These are phyloP conservation scores for Tetramorium simillimum DNA, from an alignment of 1,140 invertebrate genomes.

Conservation along the genomic window DNA sequence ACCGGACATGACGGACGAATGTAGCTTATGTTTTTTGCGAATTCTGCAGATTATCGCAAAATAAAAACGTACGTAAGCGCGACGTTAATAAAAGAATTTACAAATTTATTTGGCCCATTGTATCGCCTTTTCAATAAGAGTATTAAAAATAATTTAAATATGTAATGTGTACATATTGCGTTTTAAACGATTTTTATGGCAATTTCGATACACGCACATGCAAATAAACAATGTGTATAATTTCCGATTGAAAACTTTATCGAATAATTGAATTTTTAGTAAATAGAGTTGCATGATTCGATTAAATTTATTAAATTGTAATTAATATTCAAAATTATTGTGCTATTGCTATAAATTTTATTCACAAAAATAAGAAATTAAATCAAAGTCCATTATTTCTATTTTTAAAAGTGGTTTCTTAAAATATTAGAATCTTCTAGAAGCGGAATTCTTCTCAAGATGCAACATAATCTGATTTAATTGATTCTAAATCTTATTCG, in stretches of 20 bases:
- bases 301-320: neutral
- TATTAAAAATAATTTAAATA: neutral
- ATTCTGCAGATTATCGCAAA: slow-evolving; percentile 4
- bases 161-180: neutral
- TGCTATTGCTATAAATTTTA: neutral
- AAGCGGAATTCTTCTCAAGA: neutral
- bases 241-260: neutral
- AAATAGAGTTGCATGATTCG: neutral
- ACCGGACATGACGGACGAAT: slow-evolving; percentile 35
- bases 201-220: no score
- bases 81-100: slow-evolving; percentile 6
- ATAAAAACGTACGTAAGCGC: neutral
- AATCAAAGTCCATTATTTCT: neutral
- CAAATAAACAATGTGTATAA: neutral
- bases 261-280: neutral
- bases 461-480: neutral
- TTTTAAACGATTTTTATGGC: neutral
- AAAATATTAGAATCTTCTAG: neutral
- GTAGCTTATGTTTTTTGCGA: slow-evolving; percentile 39
- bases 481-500: neutral
- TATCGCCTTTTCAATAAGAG: neutral
- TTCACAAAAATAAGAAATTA: neutral
- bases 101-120: neutral
- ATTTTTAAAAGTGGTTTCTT: neutral
- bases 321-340: neutral